These are phyloP conservation scores for Melanotaenia nigrans DNA, from an alignment of 2,797 vertebrate species.

Conservation along the genomic window DNA sequence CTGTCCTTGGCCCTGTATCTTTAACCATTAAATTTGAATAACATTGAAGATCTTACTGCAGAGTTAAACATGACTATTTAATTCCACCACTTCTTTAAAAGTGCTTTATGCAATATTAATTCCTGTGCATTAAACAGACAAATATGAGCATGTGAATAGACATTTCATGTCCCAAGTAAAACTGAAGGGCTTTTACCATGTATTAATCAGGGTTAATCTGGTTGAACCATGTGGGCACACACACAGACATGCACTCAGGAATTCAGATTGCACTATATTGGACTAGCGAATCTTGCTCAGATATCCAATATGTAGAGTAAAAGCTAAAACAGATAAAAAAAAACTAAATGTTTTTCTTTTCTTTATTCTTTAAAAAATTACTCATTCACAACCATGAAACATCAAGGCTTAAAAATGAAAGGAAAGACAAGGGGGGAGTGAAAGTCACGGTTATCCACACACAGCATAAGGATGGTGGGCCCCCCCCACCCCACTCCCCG, in stretches of 20 bases:
- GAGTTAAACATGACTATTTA: conserved; percentile 53
- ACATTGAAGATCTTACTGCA: conserved; percentile 44
- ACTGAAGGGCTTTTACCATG: conserved; percentile 19
- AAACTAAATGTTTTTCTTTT: not conserved
- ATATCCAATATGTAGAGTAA: conserved; percentile 28
- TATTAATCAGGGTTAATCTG: conserved; percentile 51
- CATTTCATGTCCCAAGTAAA: conserved; percentile 27
- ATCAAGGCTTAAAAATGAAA: conserved; percentile 11
- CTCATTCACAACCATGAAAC: not conserved
- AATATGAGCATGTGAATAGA: conserved; percentile 34
- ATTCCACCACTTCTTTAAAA: conserved; percentile 36
- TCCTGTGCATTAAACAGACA: conserved; percentile 40
- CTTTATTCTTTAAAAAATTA: not conserved
- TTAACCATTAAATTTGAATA: conserved; percentile 57
- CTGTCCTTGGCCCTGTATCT: conserved; percentile 58
- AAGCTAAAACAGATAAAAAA: conserved; percentile 16
- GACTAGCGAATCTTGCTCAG: not conserved
- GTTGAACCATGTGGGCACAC: conserved; percentile 1
- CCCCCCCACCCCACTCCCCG: not conserved
- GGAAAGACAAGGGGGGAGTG: conserved; percentile 15
- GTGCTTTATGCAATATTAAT: conserved; percentile 42
- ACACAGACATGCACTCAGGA: not conserved
- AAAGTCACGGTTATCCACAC: conserved; percentile 5
- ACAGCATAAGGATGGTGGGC: conserved; percentile 17
- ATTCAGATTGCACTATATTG: conserved; percentile 13